Conservation (phyloP, 37 sponge, comb jelly and placozoan species). For the Eunapius fragilis region DNA sequence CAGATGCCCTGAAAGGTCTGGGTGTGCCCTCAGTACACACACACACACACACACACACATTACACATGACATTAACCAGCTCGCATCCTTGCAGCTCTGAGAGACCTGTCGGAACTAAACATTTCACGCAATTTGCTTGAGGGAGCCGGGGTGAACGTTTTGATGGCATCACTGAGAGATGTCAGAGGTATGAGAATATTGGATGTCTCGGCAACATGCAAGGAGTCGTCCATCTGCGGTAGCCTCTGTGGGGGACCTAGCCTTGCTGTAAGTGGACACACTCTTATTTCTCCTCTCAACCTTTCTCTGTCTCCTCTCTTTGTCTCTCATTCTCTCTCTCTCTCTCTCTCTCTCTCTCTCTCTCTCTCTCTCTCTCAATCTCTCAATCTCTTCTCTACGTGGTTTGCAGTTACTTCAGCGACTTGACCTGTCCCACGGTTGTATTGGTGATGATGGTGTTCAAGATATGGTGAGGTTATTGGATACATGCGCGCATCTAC, state of each 20-base stretch:
- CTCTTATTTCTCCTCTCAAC: neutral
- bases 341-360: no score
- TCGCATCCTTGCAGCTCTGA: neutral
- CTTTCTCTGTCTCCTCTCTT: no score
- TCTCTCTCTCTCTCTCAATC: no score
- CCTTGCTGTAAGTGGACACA: conserved; percentile 3
- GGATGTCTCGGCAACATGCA: neutral
- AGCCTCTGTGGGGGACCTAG: neutral
- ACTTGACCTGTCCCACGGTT: conserved; percentile 39
- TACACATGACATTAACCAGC: neutral
- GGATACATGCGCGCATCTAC: conserved; percentile 10
- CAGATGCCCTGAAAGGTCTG: conserved; percentile 32
- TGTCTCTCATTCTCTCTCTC: no score
- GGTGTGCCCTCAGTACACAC: neutral
- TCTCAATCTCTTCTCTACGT: neutral
- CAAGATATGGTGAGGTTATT: conserved; percentile 9
- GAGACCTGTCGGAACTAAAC: neutral
- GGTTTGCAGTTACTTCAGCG: neutral
- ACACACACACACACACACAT: no score
- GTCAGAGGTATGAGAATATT: neutral
- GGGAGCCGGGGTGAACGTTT: neutral
- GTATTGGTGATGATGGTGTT: conserved; percentile 6
- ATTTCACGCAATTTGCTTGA: neutral
- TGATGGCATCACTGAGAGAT: neutral
- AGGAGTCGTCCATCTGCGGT: neutral